These are phyloP conservation scores for Temnothorax unifasciatus DNA, from an alignment of 2,888 invertebrate species.

Conservation along the genomic window DNA sequence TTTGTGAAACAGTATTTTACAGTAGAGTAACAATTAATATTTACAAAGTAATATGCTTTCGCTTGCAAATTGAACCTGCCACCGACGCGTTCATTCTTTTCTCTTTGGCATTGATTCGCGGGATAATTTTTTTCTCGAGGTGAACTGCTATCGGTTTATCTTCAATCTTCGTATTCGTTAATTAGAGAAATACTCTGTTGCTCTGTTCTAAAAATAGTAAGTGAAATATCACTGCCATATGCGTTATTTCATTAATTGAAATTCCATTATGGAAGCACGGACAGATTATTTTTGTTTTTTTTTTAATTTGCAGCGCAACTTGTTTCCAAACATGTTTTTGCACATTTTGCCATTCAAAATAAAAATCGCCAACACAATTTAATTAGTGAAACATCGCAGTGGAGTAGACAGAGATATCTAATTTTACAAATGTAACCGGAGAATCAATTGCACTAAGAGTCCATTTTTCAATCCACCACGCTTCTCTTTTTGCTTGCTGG, in stretches of 20 bases:
- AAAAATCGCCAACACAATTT: slow-evolving; percentile 11
- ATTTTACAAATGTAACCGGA: slow-evolving; percentile 22
- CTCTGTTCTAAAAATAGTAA: background rate
- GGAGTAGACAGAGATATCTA: slow-evolving; percentile 9
- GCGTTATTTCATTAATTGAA: slow-evolving; percentile 20
- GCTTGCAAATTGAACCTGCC: slow-evolving; percentile 1
- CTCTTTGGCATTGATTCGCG: slow-evolving; percentile 2
- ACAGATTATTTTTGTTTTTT: background rate
- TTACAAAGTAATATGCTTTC: background rate
- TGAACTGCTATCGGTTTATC: background rate
- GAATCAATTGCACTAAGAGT: slow-evolving; percentile 29
- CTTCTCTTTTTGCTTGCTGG: background rate
- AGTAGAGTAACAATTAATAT: background rate
- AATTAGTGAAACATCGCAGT: slow-evolving; percentile 16
- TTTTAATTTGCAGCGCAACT: background rate
- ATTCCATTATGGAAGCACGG: background rate
- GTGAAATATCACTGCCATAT: background rate
- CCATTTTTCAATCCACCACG: background rate
- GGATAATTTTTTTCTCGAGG: background rate
- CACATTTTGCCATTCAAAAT: slow-evolving; percentile 10
- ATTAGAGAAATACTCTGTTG: slow-evolving; percentile 6
- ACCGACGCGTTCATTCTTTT: background rate
- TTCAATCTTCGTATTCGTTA: slow-evolving; percentile 6
- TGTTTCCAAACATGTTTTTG: slow-evolving; percentile 26
- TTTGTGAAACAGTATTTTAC: background rate